These are phyloP conservation scores for Palaemon carinicauda DNA, from an alignment of 1,140 invertebrate species.

Conservation along the genomic window DNA sequence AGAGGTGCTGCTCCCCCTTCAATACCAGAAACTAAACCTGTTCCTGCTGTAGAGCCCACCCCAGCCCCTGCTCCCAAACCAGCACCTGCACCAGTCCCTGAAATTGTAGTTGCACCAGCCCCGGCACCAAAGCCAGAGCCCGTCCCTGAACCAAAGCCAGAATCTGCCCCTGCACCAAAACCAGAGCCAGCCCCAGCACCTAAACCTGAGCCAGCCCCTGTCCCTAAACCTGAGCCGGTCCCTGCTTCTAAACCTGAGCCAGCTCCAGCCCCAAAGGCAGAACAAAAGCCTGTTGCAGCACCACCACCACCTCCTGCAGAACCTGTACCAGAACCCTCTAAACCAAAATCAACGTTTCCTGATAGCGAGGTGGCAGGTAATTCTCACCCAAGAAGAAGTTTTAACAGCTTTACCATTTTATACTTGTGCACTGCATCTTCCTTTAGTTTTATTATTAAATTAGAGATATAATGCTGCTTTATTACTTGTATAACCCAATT, in stretches of 20 bases:
- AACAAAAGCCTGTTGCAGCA: conserved; percentile 27
- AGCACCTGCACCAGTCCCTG: background rate
- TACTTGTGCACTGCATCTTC: no score
- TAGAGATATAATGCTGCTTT: background rate
- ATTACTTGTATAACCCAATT: background rate
- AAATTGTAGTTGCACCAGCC: background rate
- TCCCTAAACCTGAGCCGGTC: background rate
- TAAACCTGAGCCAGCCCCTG: conserved; percentile 31
- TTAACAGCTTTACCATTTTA: background rate
- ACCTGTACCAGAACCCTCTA: conserved; percentile 11
- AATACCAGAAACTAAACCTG: background rate
- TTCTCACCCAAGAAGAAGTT: background rate
- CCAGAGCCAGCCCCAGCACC: background rate
- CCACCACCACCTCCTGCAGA: no score
- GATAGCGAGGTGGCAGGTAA: conserved; percentile 19
- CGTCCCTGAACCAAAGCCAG: background rate
- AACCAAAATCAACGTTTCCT: conserved; percentile 30
- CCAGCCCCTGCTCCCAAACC: conserved; percentile 39
- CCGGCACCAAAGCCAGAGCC: background rate
- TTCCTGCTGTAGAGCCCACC: conserved; percentile 10
- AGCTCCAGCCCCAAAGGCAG: conserved; percentile 23
- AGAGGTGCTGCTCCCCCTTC: background rate
- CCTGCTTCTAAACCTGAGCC: background rate
- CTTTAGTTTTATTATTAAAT: no score
- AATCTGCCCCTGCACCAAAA: conserved; percentile 8